A percentile compares a stretch with the other conserved stretches of the same genome.
Evolutionary conservation across 2,888 invertebrate species (phyloP).

Genomic region (Augiades crinisus): DNA sequence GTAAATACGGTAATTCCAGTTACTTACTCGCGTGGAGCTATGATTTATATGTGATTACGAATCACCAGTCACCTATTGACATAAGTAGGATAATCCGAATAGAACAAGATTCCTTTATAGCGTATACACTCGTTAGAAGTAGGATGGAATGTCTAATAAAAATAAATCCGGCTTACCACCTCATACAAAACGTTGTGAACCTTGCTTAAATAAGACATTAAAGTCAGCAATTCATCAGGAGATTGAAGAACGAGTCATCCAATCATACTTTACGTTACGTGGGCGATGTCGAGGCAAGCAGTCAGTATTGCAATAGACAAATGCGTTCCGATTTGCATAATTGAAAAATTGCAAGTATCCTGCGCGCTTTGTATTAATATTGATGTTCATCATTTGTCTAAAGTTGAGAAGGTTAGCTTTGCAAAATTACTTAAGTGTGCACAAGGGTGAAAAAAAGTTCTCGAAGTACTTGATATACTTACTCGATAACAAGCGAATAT

Average conservation of each 20-base stretch:
- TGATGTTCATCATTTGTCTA: constrained; percentile 22
- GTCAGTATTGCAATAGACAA: constrained; percentile 25
- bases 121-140: too few species aligned
- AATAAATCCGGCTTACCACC: too few species aligned
- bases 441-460: not conserved
- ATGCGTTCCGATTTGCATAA: constrained; percentile 27
- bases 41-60: not conserved
- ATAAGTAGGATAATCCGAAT: too few species aligned
- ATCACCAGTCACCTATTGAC: too few species aligned
- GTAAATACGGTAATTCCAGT: constrained; percentile 2
- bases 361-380: constrained; percentile 20
- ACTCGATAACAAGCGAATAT: too few species aligned
- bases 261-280: constrained; percentile 14
- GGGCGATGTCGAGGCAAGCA: constrained; percentile 12
- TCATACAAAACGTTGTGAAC: too few species aligned
- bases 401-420: constrained; percentile 13
- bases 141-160: too few species aligned
- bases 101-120: too few species aligned
- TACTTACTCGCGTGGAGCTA: not conserved
- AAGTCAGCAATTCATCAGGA: constrained; percentile 3
- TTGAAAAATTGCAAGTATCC: constrained; percentile 26
- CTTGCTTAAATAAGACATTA: too few species aligned
- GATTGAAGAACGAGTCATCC: constrained; percentile 5
- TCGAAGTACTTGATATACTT: too few species aligned
- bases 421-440: not conserved